phyloP scores from a whole-genome alignment of 2,888 invertebrate genomes.

The Diarsia mendica region DNA sequence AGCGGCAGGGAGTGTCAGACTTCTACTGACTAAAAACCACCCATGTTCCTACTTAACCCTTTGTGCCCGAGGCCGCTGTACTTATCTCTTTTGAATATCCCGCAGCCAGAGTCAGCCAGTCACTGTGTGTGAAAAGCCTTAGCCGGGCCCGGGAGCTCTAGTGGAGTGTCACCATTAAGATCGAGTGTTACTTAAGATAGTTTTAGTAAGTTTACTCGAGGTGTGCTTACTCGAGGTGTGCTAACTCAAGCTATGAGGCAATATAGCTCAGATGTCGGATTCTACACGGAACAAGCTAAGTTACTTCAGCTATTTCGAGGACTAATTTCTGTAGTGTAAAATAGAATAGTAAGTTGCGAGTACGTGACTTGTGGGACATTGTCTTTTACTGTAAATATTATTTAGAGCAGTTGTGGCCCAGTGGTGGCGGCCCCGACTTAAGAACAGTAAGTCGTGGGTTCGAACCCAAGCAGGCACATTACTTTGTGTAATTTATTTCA shows the following conservation, averaged over 20 bases:
- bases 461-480: no score
- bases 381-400: not conserved
- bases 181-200: conserved; percentile 21
- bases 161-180: conserved; percentile 1
- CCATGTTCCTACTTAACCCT: no score
- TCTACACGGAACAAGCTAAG: not conserved
- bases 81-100: no score
- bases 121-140: not conserved
- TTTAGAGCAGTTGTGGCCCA: no score
- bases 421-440: no score
- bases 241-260: not conserved
- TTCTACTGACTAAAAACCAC: no score
- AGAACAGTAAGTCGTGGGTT: no score
- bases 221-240: conserved; percentile 8
- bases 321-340: conserved; percentile 12
- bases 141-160: no score
- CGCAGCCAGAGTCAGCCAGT: not conserved
- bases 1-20: no score
- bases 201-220: conserved; percentile 30
- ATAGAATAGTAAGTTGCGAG: conserved; percentile 3
- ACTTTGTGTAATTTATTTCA: no score
- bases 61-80: no score
- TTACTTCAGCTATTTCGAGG: conserved; percentile 19
- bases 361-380: not conserved
- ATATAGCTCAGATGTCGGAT: conserved; percentile 9